A percentile compares a stretch with the other conserved stretches of the same genome.
Evolutionary conservation across 2,113 vertebrate genomes (phyloP).

Genomic region (Alosa alosa): DNA sequence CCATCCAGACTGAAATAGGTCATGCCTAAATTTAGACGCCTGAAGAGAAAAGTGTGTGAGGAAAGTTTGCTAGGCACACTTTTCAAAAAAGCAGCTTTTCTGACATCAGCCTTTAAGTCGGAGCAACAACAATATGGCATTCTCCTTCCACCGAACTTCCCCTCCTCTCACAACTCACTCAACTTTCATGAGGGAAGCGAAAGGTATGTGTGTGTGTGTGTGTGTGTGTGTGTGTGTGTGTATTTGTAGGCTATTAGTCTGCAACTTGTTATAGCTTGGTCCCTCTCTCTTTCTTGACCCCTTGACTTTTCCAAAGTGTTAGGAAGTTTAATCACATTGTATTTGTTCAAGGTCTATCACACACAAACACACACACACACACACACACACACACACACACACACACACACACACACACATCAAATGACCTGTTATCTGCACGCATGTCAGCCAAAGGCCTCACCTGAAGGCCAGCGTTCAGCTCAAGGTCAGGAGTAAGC

Average conservation of each 20-base stretch:
- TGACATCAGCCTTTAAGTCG: not conserved
- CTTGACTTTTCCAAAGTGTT: no score
- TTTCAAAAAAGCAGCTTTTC: not conserved
- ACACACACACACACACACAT: not conserved
- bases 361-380: conserved; percentile 5
- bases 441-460: no score
- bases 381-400: conserved; percentile 5
- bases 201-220: not conserved
- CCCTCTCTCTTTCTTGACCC: not conserved
- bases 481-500: no score
- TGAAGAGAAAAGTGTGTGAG: not conserved
- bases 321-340: no score
- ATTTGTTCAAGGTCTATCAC: no score
- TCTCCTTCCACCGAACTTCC: not conserved
- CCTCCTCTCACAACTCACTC: not conserved
- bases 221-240: conserved; percentile 12
- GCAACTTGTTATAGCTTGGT: not conserved
- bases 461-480: no score
- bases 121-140: not conserved
- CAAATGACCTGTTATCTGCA: no score
- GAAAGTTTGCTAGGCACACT: not conserved
- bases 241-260: not conserved
- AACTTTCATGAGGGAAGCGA: not conserved
- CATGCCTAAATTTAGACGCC: not conserved
- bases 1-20: conserved; percentile 5